Conservation (phyloP, 2,797 vertebrate genomes). For the Gadopsis marmoratus region DNA sequence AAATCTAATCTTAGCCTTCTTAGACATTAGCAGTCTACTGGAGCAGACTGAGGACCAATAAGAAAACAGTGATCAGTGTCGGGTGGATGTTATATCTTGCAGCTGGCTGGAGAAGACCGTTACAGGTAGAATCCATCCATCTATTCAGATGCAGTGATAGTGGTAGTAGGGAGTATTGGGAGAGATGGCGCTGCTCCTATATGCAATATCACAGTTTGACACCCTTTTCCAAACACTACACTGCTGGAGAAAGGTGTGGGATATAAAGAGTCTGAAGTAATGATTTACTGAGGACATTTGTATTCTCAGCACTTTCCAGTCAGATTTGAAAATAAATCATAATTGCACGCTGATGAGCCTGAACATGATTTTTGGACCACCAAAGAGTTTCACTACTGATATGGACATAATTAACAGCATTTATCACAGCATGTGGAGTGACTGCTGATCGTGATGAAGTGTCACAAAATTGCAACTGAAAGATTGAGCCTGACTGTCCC, state of each 20-base stretch:
- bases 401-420: conserved; percentile 32
- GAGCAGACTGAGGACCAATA: neutral
- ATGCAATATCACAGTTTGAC: neutral
- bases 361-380: neutral
- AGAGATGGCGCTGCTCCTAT: neutral
- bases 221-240: neutral
- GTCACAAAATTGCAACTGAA: conserved; percentile 45
- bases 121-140: neutral
- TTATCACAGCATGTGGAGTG: conserved; percentile 44
- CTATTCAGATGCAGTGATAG: neutral
- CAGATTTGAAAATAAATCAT: conserved; percentile 24
- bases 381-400: conserved; percentile 15
- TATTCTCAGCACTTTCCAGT: neutral
- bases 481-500: neutral
- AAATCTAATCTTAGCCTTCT: conserved; percentile 11
- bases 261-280: neutral
- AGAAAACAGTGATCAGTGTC: conserved; percentile 15
- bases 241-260: neutral
- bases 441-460: conserved; percentile 49
- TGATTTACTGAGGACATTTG: neutral
- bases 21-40: neutral
- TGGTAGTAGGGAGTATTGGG: neutral
- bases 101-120: neutral
- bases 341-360: conserved; percentile 10
- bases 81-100: conserved; percentile 18